Evolutionary conservation across 2,888 invertebrate genomes (phyloP), one percentile per base, ranked within the genome.

Genomic region (Notodonta dromedarius): DNA sequence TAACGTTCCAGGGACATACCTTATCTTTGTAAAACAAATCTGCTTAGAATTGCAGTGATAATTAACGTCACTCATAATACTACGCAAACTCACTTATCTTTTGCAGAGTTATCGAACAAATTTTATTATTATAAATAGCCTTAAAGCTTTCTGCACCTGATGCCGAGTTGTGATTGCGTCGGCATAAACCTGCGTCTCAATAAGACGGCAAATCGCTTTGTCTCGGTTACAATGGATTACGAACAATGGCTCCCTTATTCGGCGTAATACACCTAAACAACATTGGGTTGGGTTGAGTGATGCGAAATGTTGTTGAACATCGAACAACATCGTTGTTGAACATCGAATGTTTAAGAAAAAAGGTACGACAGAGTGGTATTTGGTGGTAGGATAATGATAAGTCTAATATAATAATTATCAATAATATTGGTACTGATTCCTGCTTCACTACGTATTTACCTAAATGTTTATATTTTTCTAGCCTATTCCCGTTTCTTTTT

Each of bases 191-290:
- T 24, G 48, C 53, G 52, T 57, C 57, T 60, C 63, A 62, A 60
- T 67, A 63, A 66, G 64, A 54, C 63, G 53, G 51, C 57, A 56
- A 63, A 69, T 67, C 65, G 65, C 65, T 69, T 70, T 73, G 73
- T 74, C 59, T 62, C 48, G 13, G 46, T 50, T 54, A 69, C 66
- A 74, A 74, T 63, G 52, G 61, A 57, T 58, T 16, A n/a, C 63
- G 32, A 53, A 66, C 74, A 74, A 74, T 66, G 58, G 62, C 58
- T 56, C 51, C 54, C 58, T 54, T 66, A 66, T 66, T 61, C 60
- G 39, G 56, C 40, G 42, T 65, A 58, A 63, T 67, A 64, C 59
- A 63, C 60, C 56, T 39, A 60, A 56, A 60, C 50, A 42, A 46
- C 35, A 54, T 52, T 48, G 14, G 62, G 50, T 56, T 58, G 35